phyloP scores from a whole-genome alignment of 2,888 invertebrate species.

The Tetramorium bicarinatum region DNA sequence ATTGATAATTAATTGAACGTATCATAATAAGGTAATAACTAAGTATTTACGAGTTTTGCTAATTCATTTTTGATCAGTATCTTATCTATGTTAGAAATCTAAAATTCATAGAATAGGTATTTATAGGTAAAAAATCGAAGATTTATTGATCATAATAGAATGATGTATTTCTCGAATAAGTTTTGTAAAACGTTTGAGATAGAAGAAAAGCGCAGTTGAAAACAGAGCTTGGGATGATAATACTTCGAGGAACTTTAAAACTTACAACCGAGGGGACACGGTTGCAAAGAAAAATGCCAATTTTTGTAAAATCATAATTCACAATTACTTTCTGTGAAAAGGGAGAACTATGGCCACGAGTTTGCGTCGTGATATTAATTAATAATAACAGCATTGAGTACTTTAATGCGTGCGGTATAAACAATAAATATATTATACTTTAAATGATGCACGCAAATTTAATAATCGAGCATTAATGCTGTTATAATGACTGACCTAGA shows the following conservation, averaged over 20 bases:
- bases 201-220: neutral
- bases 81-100: too few relatives aligned
- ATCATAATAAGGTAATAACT: too few relatives aligned
- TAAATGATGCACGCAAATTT: neutral
- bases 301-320: neutral
- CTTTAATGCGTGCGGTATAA: neutral
- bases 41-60: too few relatives aligned
- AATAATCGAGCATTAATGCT: neutral
- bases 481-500: neutral
- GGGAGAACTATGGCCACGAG: neutral
- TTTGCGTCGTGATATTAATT: neutral
- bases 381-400: neutral
- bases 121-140: too few relatives aligned
- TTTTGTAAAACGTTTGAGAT: neutral
- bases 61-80: too few relatives aligned
- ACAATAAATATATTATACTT: neutral
- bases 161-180: neutral
- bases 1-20: too few relatives aligned
- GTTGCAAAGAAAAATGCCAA: neutral
- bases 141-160: neutral
- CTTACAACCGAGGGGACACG: neutral
- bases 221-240: conserved; percentile 1
- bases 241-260: conserved; percentile 26
- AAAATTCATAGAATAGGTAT: too few relatives aligned
- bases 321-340: conserved; percentile 9